Base-by-base conservation (phyloP, 2,888 invertebrate species). In the Subacronicta megacephala region DNA sequence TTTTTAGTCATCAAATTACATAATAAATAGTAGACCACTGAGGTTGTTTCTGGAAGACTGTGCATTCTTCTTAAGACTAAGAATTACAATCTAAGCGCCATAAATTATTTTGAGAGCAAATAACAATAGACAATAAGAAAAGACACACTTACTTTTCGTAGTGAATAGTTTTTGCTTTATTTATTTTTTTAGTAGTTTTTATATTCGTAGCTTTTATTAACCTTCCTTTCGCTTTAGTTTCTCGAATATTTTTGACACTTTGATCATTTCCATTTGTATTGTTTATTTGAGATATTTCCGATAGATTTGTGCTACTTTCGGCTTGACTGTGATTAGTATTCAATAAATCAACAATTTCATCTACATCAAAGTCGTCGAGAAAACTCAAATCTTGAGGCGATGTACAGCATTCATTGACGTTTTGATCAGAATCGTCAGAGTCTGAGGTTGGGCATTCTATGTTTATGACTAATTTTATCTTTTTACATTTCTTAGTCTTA, bases 331-430 rank as follows among this genome's bases (percentile, higher is more conserved):
- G 17, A 41, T 26, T 33, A 9, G 10, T 16, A 29, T 49, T 37
- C 9, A 64, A 76, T 62, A 81, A 85, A 41, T 88, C 78, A 2
- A 87, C 85, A 17, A 92, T 89, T 78, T 88, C 90, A 65, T 92
- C 92, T 20, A 89, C 74, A 70, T 92, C 79, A 5, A 92, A 78
- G 61, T 90, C 90, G 54, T 92, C 90, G 10, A 91, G 79, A 63
- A 91, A 91, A 69, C 86, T 87, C 23, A 90, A 63, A 55, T 91
- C 90, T 42, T 64, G 70, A 52, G 80, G 75, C 23, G 63, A 50
- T 17, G 58, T 16, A 18, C 54, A 56, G 6, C 68, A 56, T 43
- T 62, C 62, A 57, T 61, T 60, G 12, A 62, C 55, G 18, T 61
- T 64, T 15, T 68, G 60, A 33, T 71, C 72, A 18, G 76, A 73